Evolutionary conservation across 2,797 vertebrate genomes (phyloP), one percentile per base, ranked within the genome.

Genomic region (Anguilla marmorata): DNA sequence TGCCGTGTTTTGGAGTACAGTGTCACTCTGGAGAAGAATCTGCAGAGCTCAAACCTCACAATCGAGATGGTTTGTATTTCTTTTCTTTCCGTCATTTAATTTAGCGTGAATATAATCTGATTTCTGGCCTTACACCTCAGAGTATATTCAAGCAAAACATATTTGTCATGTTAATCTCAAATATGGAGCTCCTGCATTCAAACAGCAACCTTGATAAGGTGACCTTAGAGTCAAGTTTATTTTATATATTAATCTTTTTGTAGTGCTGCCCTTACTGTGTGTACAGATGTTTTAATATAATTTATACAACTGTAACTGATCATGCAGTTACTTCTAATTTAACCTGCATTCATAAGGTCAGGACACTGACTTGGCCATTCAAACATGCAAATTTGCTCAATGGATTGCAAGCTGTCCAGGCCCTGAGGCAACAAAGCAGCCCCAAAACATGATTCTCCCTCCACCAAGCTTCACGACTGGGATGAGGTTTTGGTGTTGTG

Each of bases 21-120:
- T 86, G 86, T 52, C 89, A 92, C 27, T 80, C 63, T 14, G 87
- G 48, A 12, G 84, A 58, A 63, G 88, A 48, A 88, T 52, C 88
- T 54, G 79, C 91, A 85, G 88, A 60, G 80, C 33, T 86, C 88
- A 74, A 30, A 52, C 54, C 86, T 24, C 86, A 86, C 3, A 88
- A n/a, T 84, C 91, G 88, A 88, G 80, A 92, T 80, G 93, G 93
- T 94, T 92, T 91, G 92, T 92, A 6, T 69, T 27, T 27, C 6
- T 69, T 69, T 74, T 11, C 45, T 4, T 82, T 84, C n/a, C 85
- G 11, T 52, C 50, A 52, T 12, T 52, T 52, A 52, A 52, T 52
- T 52, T 52, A 8, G 7, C 50, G 1, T 12, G 50, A 52, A 52
- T 52, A 52, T 52, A 52, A 8, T 89, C 56, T 30, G 58, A 41